Evolutionary conservation across 2,888 invertebrate species (phyloP).

Genomic region (Chromoteleia sp.): DNA sequence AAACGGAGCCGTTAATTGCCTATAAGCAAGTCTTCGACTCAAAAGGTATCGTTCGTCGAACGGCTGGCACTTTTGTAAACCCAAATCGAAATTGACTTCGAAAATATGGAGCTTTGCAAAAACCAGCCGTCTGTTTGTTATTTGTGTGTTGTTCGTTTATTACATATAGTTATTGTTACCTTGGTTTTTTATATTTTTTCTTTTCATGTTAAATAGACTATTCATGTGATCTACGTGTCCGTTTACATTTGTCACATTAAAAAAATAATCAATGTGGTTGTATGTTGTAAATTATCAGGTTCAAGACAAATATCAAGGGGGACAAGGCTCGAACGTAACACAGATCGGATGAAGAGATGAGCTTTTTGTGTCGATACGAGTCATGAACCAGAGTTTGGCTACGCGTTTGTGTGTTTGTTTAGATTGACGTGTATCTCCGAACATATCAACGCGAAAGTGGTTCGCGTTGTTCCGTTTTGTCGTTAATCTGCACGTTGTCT

Average conservation of each 20-base stretch:
- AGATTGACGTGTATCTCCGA: not conserved
- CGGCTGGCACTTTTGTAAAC: conserved; percentile 79
- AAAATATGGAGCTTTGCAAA: conserved; percentile 76
- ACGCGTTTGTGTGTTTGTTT: conserved; percentile 69
- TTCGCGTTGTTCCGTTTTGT: conserved; percentile 76
- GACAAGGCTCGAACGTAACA: conserved; percentile 71
- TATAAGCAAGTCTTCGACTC: conserved; percentile 75
- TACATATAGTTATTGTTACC: conserved; percentile 2
- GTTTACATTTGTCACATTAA: conserved; percentile 78
- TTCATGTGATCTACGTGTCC: conserved; percentile 78
- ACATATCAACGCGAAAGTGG: conserved; percentile 76
- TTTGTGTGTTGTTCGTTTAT: conserved; percentile 43
- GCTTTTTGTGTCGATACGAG: conserved; percentile 73
- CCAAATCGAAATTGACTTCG: conserved; percentile 67
- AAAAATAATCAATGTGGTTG: conserved; percentile 82
- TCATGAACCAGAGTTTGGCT: conserved; percentile 80
- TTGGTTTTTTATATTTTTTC: conserved; percentile 13
- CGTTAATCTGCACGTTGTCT: conserved; percentile 80
- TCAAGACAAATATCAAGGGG: conserved; percentile 81
- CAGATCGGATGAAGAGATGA: conserved; percentile 32
- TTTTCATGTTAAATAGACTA: conserved; percentile 77
- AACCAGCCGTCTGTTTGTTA: conserved; percentile 73
- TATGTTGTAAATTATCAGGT: conserved; percentile 77
- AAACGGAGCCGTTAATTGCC: conserved; percentile 71
- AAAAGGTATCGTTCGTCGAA: conserved; percentile 73